Base-by-base conservation (phyloP, 1,140 invertebrate species). In the Rhopalosiphum padi region DNA sequence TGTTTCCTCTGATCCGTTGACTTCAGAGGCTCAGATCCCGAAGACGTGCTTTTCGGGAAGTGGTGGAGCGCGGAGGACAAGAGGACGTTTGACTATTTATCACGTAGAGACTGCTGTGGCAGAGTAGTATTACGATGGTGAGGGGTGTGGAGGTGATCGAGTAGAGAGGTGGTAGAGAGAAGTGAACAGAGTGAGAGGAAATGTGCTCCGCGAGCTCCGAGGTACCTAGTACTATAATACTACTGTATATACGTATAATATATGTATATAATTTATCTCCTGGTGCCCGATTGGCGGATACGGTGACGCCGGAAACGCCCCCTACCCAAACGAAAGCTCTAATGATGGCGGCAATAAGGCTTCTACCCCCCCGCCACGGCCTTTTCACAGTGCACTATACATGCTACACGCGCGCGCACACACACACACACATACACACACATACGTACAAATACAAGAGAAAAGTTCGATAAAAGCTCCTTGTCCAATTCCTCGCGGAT, bases 391-490 rank as follows among this genome's bases (percentile, higher is more conserved):
- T n/a, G 25, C 41, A 21, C 37, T 37, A n/a, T 23, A 23, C n/a
- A 43, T 46, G 30, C n/a, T 35, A 18, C 5, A 35, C 46, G 9
- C 22, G 3, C 43, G n/a, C 46, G 37, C 35, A 89, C n/a, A 23
- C 18, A 21, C 48, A 30, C 11, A 35, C 46, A 25, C 23, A 11
- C 30, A 48, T 30, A 51, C 35, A 88, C n/a, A 23, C n/a, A 15
- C 51, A 18, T 3, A 25, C 6, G 30, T 46, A 21, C 46, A 90
- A 41, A 48, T 91, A 82, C 60, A 92, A 82, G 91, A 85, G 91
- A 53, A 93, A 93, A 93, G 91, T 82, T 93, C 91, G 91, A 93
- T 93, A 93, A 93, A 93, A 93, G 91, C 91, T 93, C 91, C 91
- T 86, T 37, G 91, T 93, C 46, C 82, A 82, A 85, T 55, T 92